Evolutionary conservation across 2,888 invertebrate genomes (phyloP).

Genomic region (Yponomeuta evonymella): DNA sequence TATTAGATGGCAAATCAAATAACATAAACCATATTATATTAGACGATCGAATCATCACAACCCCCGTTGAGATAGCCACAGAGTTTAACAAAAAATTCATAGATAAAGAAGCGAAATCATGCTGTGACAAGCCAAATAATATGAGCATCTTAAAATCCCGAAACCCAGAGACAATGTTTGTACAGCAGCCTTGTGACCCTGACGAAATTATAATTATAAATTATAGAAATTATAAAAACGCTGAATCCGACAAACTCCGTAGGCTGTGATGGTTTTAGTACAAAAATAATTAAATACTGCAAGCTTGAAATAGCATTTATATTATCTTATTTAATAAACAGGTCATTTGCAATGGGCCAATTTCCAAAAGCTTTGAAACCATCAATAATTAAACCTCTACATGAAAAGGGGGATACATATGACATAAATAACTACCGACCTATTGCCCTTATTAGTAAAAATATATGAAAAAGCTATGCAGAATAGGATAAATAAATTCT

Average conservation of each 20-base stretch:
- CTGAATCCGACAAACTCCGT: background rate
- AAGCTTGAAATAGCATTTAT: background rate
- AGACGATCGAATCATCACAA: background rate
- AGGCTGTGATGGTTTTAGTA: background rate
- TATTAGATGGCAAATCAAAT: background rate
- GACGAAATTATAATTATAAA: no score
- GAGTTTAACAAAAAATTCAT: background rate
- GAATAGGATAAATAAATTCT: background rate
- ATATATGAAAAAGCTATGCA: conserved; percentile 1
- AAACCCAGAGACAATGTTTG: background rate
- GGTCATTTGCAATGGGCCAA: no score
- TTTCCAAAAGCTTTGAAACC: no score
- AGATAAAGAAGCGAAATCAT: background rate
- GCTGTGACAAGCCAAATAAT: background rate
- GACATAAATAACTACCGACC: conserved; percentile 3
- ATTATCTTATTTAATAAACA: background rate
- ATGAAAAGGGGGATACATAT: no score
- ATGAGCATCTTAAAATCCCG: background rate
- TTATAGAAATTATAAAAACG: no score
- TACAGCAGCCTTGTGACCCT: no score
- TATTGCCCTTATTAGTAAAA: conserved; percentile 7
- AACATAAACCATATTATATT: background rate
- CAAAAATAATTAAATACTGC: background rate
- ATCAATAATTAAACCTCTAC: no score
- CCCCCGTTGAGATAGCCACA: background rate